Percentiles rank a stretch among this genome's conserved stretches.
Evolutionary conservation across 2,888 invertebrate genomes (phyloP).

Genomic region (Pecten maximus): DNA sequence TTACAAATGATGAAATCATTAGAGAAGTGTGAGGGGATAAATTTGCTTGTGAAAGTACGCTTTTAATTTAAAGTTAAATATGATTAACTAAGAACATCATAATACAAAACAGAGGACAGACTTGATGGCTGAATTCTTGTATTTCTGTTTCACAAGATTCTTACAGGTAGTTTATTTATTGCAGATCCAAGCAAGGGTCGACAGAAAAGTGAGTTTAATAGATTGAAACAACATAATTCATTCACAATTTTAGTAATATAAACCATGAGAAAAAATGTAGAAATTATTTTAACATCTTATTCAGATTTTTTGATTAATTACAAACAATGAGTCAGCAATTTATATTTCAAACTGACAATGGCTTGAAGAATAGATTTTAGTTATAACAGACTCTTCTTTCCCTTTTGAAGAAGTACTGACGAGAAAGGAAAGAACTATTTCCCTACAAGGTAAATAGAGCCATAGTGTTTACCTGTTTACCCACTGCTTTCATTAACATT

Average conservation of each 20-base stretch:
- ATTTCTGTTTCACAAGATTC: neutral
- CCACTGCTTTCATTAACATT: neutral
- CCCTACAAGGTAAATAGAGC: slow-evolving; percentile 5
- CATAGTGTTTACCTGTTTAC: neutral
- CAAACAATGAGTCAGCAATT: no score
- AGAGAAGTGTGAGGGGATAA: neutral
- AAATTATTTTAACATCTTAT: neutral
- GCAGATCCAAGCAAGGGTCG: slow-evolving; percentile 25
- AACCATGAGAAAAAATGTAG: neutral
- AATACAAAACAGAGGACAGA: neutral
- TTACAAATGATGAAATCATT: neutral
- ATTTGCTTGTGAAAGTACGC: neutral
- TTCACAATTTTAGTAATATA: neutral
- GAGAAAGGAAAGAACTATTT: slow-evolving; percentile 35
- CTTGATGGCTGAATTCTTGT: neutral
- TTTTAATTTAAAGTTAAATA: neutral
- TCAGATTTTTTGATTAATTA: no score
- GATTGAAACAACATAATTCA: neutral
- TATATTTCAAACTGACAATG: neutral
- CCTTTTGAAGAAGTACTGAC: slow-evolving; percentile 25
- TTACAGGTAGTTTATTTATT: neutral
- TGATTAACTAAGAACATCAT: neutral
- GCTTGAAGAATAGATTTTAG: neutral
- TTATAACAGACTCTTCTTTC: slow-evolving; percentile 12
- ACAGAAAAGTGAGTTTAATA: slow-evolving; percentile 13